Conservation (phyloP, 2,797 vertebrate species). For the Falco peregrinus region DNA sequence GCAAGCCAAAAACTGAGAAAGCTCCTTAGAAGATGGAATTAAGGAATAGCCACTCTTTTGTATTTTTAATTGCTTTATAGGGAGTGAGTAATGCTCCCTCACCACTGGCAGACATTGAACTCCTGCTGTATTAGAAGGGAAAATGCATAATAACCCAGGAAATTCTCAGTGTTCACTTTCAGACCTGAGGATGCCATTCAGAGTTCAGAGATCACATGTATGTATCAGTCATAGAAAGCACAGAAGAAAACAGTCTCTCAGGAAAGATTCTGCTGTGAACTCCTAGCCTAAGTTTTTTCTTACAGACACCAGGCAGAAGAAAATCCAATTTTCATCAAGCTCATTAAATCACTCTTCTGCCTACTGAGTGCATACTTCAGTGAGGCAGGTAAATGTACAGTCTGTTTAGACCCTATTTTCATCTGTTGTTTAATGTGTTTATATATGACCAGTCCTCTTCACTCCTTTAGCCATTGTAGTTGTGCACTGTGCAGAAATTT, state of each 20-base stretch:
- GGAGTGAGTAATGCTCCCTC: background rate
- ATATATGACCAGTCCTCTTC: background rate
- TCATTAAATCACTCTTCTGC: background rate
- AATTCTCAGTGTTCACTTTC: background rate
- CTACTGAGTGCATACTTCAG: background rate
- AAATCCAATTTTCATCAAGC: slow-evolving; percentile 19
- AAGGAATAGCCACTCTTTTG: background rate
- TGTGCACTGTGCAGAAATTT: background rate
- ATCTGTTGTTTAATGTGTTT: background rate
- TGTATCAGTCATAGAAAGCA: background rate
- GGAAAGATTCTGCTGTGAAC: background rate
- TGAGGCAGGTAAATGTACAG: background rate
- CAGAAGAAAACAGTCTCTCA: background rate
- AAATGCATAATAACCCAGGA: background rate
- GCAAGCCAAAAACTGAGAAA: background rate
- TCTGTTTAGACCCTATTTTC: background rate
- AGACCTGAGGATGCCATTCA: background rate
- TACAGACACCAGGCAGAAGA: background rate
- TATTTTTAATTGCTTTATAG: background rate
- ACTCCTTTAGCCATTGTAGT: background rate
- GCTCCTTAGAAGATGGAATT: background rate
- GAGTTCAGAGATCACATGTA: background rate
- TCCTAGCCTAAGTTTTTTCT: background rate
- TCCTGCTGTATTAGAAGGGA: background rate
- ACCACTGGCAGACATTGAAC: background rate